These are phyloP conservation scores for Triplophysa tibetana DNA, from an alignment of 2,113 vertebrate genomes.

Conservation along the genomic window DNA sequence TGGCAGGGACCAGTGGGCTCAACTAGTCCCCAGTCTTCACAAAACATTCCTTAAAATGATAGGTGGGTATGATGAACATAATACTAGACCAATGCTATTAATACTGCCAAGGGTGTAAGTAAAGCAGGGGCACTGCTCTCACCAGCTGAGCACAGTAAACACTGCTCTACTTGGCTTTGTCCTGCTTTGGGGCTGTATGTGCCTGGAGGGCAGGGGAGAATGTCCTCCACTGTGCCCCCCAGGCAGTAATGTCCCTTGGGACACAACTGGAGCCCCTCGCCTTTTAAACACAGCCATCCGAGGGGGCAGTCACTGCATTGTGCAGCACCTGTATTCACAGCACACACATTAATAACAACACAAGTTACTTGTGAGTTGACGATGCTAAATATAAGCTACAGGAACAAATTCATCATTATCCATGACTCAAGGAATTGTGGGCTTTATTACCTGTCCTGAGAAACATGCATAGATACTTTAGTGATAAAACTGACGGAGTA, in stretches of 20 bases:
- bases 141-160: slow-evolving; percentile 83
- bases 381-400: too few species aligned
- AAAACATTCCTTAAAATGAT: slow-evolving; percentile 77
- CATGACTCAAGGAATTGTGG: too few species aligned
- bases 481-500: too few species aligned
- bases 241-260: slow-evolving; percentile 80
- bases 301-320: slow-evolving; percentile 77
- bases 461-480: too few species aligned
- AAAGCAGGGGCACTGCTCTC: slow-evolving; percentile 56
- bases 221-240: slow-evolving; percentile 64
- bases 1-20: slow-evolving; percentile 79
- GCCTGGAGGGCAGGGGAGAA: slow-evolving; percentile 79
- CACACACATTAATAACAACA: neutral
- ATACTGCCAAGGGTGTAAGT: slow-evolving; percentile 52
- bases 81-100: slow-evolving; percentile 54
- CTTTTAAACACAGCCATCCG: slow-evolving; percentile 79
- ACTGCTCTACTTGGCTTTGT: slow-evolving; percentile 74
- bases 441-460: too few species aligned
- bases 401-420: too few species aligned
- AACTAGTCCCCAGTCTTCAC: slow-evolving; percentile 80
- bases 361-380: neutral
- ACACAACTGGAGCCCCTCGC: slow-evolving; percentile 70
- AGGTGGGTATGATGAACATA: slow-evolving; percentile 55
- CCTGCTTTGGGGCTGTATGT: slow-evolving; percentile 76
- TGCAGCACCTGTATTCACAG: slow-evolving; percentile 67